phyloP scores from a whole-genome alignment of 2,113 vertebrate genomes.

The Peromyscus maniculatus region DNA sequence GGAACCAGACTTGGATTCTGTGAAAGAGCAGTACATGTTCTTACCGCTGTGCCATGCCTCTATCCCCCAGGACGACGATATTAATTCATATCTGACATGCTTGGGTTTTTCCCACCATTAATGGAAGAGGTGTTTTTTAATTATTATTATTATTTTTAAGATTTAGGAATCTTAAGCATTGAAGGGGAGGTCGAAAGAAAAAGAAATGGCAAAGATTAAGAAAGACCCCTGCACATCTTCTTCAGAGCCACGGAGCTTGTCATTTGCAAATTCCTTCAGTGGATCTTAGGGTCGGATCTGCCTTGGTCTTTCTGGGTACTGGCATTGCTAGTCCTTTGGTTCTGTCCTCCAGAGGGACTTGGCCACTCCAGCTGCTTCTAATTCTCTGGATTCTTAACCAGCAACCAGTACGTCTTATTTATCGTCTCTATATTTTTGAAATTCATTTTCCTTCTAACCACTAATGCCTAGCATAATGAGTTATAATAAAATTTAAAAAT shows the following conservation, averaged over 20 bases:
- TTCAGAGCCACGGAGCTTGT: background rate
- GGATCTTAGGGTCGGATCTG: background rate
- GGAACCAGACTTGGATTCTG: background rate
- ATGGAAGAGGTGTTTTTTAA: background rate
- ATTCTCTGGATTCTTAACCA: background rate
- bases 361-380: background rate
- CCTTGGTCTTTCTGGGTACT: background rate
- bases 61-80: background rate
- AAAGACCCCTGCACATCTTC: background rate
- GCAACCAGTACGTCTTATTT: background rate
- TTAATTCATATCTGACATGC: background rate
- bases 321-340: background rate
- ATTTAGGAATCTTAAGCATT: background rate
- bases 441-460: slow-evolving; percentile 27
- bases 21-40: background rate
- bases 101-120: background rate
- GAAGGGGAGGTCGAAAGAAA: background rate
- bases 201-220: background rate
- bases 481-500: slow-evolving; percentile 17
- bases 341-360: background rate
- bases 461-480: background rate
- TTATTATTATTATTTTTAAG: background rate
- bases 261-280: background rate
- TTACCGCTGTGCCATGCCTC: background rate
- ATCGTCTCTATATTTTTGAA: slow-evolving; percentile 45